These are phyloP conservation scores for Actenoides hombroni DNA, from an alignment of 2,113 vertebrate genomes.

Conservation along the genomic window DNA sequence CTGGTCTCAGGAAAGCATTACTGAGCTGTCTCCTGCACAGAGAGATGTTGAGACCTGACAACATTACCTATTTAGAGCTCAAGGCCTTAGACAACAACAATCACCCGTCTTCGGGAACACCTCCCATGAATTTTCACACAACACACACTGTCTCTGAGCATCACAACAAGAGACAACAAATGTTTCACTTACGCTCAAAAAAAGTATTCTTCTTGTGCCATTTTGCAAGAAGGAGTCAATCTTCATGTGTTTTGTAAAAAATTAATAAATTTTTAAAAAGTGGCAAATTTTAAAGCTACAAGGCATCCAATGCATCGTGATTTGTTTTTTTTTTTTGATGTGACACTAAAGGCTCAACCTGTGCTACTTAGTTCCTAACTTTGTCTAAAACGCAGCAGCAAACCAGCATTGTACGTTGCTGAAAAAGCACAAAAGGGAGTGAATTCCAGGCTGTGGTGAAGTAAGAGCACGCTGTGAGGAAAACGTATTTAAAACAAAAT, in stretches of 20 bases:
- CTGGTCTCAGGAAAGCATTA: not conserved
- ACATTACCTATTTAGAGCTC: not conserved
- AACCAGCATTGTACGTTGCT: not conserved
- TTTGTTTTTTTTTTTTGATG: not conserved
- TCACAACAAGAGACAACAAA: not conserved
- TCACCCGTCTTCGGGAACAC: not conserved
- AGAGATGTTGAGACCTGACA: not conserved
- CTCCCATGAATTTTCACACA: not conserved
- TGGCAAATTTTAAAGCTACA: not conserved
- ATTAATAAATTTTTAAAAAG: too few relatives aligned
- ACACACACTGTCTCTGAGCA: too few relatives aligned
- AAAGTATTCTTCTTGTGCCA: not conserved
- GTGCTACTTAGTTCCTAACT: not conserved
- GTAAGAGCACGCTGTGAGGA: not conserved
- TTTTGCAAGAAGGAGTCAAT: not conserved
- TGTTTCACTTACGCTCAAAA: not conserved
- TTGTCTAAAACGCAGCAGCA: not conserved
- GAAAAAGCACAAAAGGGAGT: not conserved
- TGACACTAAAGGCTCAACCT: not conserved
- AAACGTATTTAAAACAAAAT: not conserved
- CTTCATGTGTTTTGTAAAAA: too few relatives aligned
- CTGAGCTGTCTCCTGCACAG: not conserved
- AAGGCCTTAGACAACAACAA: fast-evolving
- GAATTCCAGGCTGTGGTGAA: not conserved
- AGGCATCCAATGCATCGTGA: not conserved